Conservation (phyloP, 2,113 vertebrate genomes). For the Callipepla californica region DNA sequence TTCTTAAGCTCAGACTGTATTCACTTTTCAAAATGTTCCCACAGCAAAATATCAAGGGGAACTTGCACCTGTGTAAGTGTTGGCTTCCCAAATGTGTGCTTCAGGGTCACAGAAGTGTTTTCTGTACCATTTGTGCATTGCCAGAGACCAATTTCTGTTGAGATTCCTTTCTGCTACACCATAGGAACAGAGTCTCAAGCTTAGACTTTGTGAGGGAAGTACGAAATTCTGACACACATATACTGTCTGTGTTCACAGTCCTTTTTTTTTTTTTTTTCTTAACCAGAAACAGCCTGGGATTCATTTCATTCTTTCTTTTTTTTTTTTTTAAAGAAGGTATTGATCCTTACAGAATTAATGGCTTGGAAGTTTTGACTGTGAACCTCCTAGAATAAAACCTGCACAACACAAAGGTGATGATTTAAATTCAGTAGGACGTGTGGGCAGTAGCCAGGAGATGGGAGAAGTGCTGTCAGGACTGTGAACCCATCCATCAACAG, state of each 20-base stretch:
- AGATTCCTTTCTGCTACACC: background rate
- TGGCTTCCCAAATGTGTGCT: background rate
- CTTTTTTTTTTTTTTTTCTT: conserved; percentile 11
- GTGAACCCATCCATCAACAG: conserved; percentile 12
- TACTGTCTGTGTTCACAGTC: background rate
- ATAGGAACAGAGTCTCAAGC: background rate
- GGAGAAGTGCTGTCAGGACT: background rate
- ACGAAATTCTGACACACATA: background rate
- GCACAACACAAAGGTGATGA: background rate
- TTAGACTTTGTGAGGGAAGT: background rate
- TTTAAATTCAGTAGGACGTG: conserved; percentile 20
- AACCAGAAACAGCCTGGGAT: background rate
- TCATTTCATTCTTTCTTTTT: background rate
- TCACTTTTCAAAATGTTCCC: background rate
- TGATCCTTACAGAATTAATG: background rate
- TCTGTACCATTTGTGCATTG: background rate
- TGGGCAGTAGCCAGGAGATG: background rate
- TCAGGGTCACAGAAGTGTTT: background rate
- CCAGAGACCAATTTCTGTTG: background rate
- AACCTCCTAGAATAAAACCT: background rate
- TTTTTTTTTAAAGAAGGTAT: background rate
- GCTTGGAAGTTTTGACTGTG: background rate
- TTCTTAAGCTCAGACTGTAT: conserved; percentile 5
- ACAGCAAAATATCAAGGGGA: fast-evolving
- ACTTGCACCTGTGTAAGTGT: background rate